Evolutionary conservation across 1,140 invertebrate genomes (phyloP), one percentile per base, ranked within the genome.

Genomic region (Aphidius gifuensis): DNA sequence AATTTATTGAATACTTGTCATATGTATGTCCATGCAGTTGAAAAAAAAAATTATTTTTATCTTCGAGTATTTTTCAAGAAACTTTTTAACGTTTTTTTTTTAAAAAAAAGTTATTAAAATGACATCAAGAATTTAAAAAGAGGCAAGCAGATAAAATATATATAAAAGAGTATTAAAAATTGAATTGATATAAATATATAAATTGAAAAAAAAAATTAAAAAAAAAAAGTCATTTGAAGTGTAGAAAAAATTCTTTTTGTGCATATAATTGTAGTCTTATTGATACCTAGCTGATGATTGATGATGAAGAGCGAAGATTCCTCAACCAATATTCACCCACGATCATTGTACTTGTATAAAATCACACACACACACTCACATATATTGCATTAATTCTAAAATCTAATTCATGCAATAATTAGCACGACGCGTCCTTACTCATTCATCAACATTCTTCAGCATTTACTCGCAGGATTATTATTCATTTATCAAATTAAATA

Each of bases 341-440:
- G 38, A 48, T 21, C 38, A 9, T 43, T 45, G 21, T 42, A 16
- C 42, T 2, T 9, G 39, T 43, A 61, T 55, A 21, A 16, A 53
- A 49, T 44, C 23, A 61, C 53, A 42, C 53, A 55, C 38, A 42
- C 50, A 45, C 59, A 16, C 16, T 0, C 16, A 16, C 16, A 16
- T 1, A 61, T 44, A 60, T 55, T 42, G 39, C 53, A 55, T 55
- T 55, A 43, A 16, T 55, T 55, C 43, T 55, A 55, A 38, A 55
- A 3, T 32, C 23, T 32, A 32, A 32, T 32, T 4, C 53, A 55
- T 55, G 53, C 53, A 40, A 38, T 7, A 44, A 55, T 7, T 55
- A 55, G 53, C 53, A 40, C 11, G 40, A n/a, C 53, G 40, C 55
- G 68, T 50, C 66, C 66, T 68, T 64, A 69, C 64, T 69, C 71